These are phyloP conservation scores for Nomada ruficornis DNA, from an alignment of 2,888 invertebrate species.

Conservation along the genomic window DNA sequence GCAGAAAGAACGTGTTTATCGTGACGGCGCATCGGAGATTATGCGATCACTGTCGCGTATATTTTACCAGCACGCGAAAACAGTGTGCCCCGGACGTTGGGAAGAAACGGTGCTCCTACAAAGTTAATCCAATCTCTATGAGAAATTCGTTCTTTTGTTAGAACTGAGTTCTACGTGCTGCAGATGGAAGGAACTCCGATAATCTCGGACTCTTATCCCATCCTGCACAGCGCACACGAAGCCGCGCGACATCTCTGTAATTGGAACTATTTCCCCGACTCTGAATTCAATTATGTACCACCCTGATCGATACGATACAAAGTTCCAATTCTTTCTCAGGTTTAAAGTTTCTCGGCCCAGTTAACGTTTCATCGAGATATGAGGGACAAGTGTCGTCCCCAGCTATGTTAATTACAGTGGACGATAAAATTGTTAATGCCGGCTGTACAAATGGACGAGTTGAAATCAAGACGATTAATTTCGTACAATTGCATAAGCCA, in stretches of 20 bases:
- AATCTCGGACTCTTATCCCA: constrained; percentile 48
- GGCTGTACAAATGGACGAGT: too few relatives aligned
- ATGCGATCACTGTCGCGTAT: constrained; percentile 56
- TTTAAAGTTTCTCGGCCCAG: too few relatives aligned
- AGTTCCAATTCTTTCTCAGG: too few relatives aligned
- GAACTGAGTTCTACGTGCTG: constrained; percentile 2
- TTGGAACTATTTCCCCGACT: constrained; percentile 16
- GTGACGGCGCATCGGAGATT: constrained; percentile 43
- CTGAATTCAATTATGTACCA: neutral
- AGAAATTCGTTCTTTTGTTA: constrained; percentile 63
- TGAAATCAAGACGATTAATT: too few relatives aligned
- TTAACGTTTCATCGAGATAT: neutral
- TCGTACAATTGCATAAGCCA: too few relatives aligned
- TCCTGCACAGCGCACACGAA: constrained; percentile 21
- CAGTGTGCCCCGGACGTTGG: constrained; percentile 52
- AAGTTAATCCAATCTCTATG: constrained; percentile 59
- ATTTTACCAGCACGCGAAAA: constrained; percentile 59
- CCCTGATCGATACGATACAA: neutral
- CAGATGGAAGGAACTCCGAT: constrained; percentile 27
- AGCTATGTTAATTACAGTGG: too few relatives aligned
- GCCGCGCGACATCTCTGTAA: constrained; percentile 7
- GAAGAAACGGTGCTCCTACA: constrained; percentile 55
- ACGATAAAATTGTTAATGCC: too few relatives aligned
- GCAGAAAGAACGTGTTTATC: constrained; percentile 59
- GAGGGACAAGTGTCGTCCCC: neutral